Conservation (phyloP, 2,113 vertebrate genomes). For the Lonchura striata region DNA sequence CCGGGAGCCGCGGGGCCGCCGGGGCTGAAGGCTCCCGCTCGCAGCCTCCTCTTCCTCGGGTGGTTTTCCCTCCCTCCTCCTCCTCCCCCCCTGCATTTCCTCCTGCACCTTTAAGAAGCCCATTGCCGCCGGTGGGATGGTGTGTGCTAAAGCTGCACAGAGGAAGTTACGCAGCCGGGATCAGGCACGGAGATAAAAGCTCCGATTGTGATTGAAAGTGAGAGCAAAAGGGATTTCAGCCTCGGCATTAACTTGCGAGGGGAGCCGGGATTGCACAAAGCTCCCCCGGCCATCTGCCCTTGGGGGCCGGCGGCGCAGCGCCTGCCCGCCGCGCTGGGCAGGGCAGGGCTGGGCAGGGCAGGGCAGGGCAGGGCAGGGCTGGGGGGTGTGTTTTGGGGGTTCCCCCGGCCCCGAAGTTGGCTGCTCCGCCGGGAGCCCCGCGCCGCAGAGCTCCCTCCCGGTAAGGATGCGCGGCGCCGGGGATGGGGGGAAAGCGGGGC, state of each 20-base stretch:
- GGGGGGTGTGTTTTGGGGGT: background rate
- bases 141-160: slow-evolving; percentile 74
- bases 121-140: slow-evolving; percentile 75
- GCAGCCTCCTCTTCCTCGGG: slow-evolving; percentile 22
- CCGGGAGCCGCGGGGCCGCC: background rate
- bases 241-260: slow-evolving; percentile 82
- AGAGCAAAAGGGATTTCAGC: slow-evolving; percentile 86
- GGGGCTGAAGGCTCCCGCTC: background rate
- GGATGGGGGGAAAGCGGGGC: background rate
- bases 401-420: slow-evolving; percentile 16
- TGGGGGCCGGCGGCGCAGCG: slow-evolving; percentile 65
- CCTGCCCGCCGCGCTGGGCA: background rate
- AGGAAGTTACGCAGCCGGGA: slow-evolving; percentile 89
- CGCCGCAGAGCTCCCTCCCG: slow-evolving; percentile 33
- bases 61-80: background rate
- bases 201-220: slow-evolving; percentile 90
- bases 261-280: slow-evolving; percentile 75
- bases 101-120: slow-evolving; percentile 85
- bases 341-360: background rate
- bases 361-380: background rate
- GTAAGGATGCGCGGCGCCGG: slow-evolving; percentile 9
- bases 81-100: slow-evolving; percentile 48
- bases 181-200: slow-evolving; percentile 88
- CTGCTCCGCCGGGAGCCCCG: slow-evolving; percentile 11
- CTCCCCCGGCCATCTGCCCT: slow-evolving; percentile 83